Conservation (phyloP, 2,113 vertebrate genomes). For the Chamaetylas fuelleborni region DNA sequence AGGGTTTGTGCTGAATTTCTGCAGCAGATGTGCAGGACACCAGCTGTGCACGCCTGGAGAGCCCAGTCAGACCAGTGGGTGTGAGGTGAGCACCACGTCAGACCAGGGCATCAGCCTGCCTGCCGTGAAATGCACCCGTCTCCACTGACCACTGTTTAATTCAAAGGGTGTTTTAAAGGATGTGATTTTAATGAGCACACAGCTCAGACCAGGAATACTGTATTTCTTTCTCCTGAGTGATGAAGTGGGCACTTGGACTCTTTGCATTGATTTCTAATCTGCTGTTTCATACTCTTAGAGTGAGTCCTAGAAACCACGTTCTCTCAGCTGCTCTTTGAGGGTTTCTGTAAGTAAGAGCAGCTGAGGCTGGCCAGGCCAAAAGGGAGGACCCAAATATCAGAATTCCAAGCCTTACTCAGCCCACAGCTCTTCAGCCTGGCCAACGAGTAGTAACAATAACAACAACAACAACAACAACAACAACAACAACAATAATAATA, state of each 20-base stretch:
- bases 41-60: neutral
- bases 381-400: neutral
- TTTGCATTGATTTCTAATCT: conserved; percentile 56
- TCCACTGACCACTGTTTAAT: neutral
- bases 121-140: neutral
- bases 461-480: neutral
- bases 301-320: conserved; percentile 34
- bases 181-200: conserved; percentile 51
- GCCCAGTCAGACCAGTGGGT: neutral
- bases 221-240: conserved; percentile 51
- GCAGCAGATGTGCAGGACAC: neutral
- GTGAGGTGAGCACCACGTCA: neutral
- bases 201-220: conserved; percentile 20
- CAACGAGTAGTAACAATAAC: neutral
- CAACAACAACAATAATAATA: neutral
- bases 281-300: conserved; percentile 20
- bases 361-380: neutral
- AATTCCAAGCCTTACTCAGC: neutral
- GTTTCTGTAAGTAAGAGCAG: neutral
- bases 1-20: neutral
- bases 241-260: conserved; percentile 56
- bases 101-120: neutral
- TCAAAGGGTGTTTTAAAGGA: conserved; percentile 40
- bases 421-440: neutral
- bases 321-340: neutral